phyloP scores from a whole-genome alignment of 2,888 invertebrate species.

The Eupithecia dodoneata region DNA sequence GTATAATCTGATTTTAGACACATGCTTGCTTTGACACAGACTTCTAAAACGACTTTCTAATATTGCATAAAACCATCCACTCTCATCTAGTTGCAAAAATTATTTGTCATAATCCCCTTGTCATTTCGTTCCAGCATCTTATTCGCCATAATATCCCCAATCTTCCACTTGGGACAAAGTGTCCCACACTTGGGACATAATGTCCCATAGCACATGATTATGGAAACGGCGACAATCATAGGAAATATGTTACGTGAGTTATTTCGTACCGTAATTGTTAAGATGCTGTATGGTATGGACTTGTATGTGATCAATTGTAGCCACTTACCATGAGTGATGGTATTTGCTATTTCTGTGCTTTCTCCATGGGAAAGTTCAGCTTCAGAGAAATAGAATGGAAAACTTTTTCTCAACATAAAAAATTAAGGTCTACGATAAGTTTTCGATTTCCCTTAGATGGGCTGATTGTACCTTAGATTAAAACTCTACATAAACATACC shows the following conservation, averaged over 20 bases:
- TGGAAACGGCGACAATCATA: conserved; percentile 57
- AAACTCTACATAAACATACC: too few relatives aligned
- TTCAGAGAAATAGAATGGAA: neutral
- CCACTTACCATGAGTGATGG: conserved; percentile 24
- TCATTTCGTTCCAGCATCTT: conserved; percentile 46
- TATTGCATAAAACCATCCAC: conserved; percentile 39
- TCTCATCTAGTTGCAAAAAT: conserved; percentile 73
- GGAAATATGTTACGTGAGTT: conserved; percentile 40
- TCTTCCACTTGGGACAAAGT: conserved; percentile 11
- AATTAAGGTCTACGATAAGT: too few relatives aligned
- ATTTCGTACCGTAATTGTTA: conserved; percentile 47
- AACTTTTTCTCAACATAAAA: neutral
- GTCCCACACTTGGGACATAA: conserved; percentile 25
- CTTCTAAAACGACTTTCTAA: neutral
- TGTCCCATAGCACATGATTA: conserved; percentile 49
- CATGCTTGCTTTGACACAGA: neutral
- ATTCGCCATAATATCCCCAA: neutral
- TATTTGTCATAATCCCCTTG: conserved; percentile 58
- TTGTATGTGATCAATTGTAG: conserved; percentile 28
- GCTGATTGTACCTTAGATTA: too few relatives aligned
- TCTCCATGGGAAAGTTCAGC: conserved; percentile 26
- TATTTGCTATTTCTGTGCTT: conserved; percentile 25
- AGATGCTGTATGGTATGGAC: conserved; percentile 15
- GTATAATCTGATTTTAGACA: too few relatives aligned
- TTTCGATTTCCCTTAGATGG: too few relatives aligned